phyloP scores from a whole-genome alignment of 2,797 vertebrate species.

The Petrocephalus sullivani region DNA sequence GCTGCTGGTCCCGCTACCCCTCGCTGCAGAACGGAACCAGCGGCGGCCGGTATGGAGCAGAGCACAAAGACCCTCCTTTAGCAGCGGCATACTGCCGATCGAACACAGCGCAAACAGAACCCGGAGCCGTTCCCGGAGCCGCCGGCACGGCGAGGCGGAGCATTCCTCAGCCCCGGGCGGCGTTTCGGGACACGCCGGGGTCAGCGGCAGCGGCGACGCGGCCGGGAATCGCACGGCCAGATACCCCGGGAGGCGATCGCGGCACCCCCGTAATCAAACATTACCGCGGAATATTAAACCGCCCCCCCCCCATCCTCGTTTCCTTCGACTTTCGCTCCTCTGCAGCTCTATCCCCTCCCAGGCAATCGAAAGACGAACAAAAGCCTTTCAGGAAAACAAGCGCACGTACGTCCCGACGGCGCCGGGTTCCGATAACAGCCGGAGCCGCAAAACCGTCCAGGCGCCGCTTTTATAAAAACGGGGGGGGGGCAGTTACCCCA shows the following conservation, averaged over 20 bases:
- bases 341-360: background rate
- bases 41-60: conserved; percentile 11
- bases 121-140: too few species aligned
- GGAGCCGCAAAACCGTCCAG: background rate
- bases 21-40: conserved; percentile 7
- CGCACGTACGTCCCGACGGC: background rate
- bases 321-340: background rate
- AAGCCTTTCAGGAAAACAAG: background rate
- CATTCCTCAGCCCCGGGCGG: too few species aligned
- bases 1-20: background rate
- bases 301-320: background rate
- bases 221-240: too few species aligned
- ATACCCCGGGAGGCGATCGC: too few species aligned
- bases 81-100: background rate
- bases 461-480: background rate
- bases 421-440: background rate
- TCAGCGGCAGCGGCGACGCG: too few species aligned
- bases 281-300: too few species aligned
- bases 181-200: too few species aligned
- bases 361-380: background rate
- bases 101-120: too few species aligned
- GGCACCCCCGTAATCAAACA: too few species aligned
- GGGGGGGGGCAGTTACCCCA: background rate
- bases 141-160: too few species aligned
- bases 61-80: conserved; percentile 19